Conservation (phyloP, 2,888 invertebrate genomes). For the Endomychus coccineus region DNA sequence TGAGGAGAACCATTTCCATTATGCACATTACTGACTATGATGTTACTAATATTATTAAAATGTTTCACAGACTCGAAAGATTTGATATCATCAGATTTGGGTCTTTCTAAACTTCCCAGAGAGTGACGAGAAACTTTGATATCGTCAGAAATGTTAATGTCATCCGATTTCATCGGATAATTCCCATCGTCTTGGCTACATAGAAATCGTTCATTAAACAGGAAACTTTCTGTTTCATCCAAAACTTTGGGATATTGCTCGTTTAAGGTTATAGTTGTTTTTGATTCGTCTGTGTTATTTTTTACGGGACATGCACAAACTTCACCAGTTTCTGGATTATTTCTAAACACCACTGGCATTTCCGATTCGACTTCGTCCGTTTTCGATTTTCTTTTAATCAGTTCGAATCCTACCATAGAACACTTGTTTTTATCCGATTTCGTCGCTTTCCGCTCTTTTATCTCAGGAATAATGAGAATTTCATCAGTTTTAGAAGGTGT, state of each 20-base stretch:
- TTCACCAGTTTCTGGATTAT: constrained; percentile 13
- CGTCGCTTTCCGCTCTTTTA: background rate
- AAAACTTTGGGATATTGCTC: constrained; percentile 12
- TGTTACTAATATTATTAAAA: constrained; percentile 30
- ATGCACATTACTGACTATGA: constrained; percentile 23
- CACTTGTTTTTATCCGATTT: background rate
- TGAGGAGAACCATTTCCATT: constrained; percentile 28
- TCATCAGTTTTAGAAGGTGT: background rate
- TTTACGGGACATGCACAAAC: constrained; percentile 2
- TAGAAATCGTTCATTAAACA: constrained; percentile 33
- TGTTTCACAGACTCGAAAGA: constrained; percentile 22
- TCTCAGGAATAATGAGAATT: background rate
- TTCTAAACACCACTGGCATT: constrained; percentile 12
- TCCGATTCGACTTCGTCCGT: constrained; percentile 1
- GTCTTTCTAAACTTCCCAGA: constrained; percentile 55
- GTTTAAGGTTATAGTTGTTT: constrained; percentile 17
- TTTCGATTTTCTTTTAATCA: background rate
- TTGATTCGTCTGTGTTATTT: constrained; percentile 26
- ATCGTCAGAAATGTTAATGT: constrained; percentile 57
- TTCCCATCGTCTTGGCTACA: constrained; percentile 27
- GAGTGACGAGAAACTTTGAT: constrained; percentile 56
- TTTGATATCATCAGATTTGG: constrained; percentile 42
- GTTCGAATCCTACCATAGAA: too few relatives aligned
- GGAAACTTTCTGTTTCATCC: constrained; percentile 32
- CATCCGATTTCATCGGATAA: constrained; percentile 37